Conservation (phyloP, 2,797 vertebrate species). For the Sciurus vulgaris region DNA sequence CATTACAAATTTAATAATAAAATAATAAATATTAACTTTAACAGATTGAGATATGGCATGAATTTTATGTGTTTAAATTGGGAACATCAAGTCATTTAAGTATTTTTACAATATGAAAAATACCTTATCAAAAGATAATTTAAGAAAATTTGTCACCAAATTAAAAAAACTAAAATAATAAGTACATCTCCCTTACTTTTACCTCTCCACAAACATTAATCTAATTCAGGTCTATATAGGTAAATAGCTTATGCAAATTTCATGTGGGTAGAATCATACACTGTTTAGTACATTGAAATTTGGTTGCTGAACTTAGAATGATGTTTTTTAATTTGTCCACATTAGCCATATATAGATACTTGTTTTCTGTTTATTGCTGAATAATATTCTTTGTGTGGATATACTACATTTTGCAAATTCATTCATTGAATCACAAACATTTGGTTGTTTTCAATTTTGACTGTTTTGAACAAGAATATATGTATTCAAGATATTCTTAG, state of each 20-base stretch:
- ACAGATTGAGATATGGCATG: neutral
- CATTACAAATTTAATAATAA: too few species aligned
- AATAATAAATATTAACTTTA: too few species aligned
- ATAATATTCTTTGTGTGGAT: neutral
- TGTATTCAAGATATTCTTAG: neutral
- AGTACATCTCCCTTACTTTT: neutral
- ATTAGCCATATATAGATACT: neutral
- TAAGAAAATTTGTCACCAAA: neutral
- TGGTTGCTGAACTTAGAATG: neutral
- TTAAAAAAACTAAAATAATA: neutral
- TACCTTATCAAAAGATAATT: neutral
- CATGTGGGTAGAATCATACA: neutral
- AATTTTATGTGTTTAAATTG: neutral
- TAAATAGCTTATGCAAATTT: neutral
- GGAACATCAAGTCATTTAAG: neutral
- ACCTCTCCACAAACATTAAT: neutral
- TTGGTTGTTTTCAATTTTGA: too few species aligned
- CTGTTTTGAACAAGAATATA: neutral
- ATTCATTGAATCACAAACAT: neutral
- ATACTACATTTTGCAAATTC: neutral
- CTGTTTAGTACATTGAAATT: neutral
- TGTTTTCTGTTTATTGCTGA: neutral
- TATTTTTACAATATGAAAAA: neutral
- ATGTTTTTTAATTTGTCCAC: neutral
- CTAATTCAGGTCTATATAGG: neutral